Evolutionary conservation across 92 coral and sea anemone genomes (phyloP).

Genomic region (Porites cylindrica): DNA sequence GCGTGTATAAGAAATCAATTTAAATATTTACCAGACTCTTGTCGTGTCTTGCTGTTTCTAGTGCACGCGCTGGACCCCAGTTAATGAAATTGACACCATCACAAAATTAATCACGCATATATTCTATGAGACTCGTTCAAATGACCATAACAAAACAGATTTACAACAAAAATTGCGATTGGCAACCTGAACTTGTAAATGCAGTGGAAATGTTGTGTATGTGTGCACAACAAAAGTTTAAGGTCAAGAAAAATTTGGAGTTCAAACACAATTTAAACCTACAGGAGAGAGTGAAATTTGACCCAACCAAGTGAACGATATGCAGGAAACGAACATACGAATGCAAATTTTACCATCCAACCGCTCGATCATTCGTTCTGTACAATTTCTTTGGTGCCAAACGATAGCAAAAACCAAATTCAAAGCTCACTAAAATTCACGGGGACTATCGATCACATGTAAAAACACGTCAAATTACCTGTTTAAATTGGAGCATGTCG

Average conservation of each 20-base stretch:
- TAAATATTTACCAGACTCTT: slow-evolving; percentile 31
- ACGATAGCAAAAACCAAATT: not conserved
- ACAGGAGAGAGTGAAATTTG: not conserved
- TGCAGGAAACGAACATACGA: not conserved
- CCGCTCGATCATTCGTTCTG: not conserved
- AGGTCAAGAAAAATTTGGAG: not conserved
- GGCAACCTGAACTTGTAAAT: not conserved
- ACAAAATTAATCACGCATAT: slow-evolving; percentile 22
- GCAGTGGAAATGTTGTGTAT: too few relatives aligned
- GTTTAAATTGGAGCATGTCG: slow-evolving; percentile 93
- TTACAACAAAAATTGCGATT: too few relatives aligned
- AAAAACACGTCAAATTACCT: slow-evolving; percentile 72
- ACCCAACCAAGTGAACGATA: not conserved
- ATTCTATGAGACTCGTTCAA: not conserved
- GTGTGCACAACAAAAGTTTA: not conserved
- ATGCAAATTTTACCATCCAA: slow-evolving; percentile 26
- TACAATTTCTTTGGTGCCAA: not conserved
- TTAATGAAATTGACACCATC: slow-evolving; percentile 26
- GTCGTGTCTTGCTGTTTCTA: not conserved
- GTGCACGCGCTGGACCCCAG: not conserved
- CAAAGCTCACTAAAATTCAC: not conserved
- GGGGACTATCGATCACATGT: slow-evolving; percentile 4
- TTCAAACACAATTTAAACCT: too few relatives aligned
- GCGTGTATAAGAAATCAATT: not conserved
- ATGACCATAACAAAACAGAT: too few relatives aligned